phyloP scores from a whole-genome alignment of 2,888 invertebrate genomes.

The Drosophila quinaria region DNA sequence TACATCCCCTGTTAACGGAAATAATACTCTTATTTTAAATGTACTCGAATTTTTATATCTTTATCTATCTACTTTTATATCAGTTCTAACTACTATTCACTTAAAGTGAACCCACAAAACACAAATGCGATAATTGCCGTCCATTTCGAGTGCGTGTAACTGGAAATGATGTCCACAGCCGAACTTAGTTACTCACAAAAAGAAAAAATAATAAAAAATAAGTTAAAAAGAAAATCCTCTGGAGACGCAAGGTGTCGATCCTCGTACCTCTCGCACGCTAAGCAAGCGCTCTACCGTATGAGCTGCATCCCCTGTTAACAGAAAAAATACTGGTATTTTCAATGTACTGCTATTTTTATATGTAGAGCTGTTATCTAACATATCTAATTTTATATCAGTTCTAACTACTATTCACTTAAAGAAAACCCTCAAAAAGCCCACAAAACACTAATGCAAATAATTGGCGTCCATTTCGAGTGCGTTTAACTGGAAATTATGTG shows the following conservation, averaged over 20 bases:
- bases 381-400: background rate
- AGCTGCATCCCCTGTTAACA: constrained; percentile 86
- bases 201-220: constrained; percentile 32
- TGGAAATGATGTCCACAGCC: constrained; percentile 49
- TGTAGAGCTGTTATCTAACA: background rate
- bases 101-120: constrained; percentile 37
- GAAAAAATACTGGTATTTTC: too few relatives aligned
- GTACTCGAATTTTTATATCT: too few relatives aligned
- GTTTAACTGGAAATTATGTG: constrained; percentile 53
- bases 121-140: constrained; percentile 69
- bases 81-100: background rate
- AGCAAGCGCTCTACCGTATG: constrained; percentile 86
- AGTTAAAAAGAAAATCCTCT: constrained; percentile 35
- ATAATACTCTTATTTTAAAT: too few relatives aligned
- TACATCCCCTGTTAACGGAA: constrained; percentile 86
- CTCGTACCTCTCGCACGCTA: constrained; percentile 86
- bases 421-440: constrained; percentile 30
- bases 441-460: constrained; percentile 68
- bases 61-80: background rate
- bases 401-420: constrained; percentile 11
- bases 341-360: too few relatives aligned
- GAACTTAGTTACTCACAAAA: constrained; percentile 45
- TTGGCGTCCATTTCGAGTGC: constrained; percentile 57
- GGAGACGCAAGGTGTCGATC: constrained; percentile 86
- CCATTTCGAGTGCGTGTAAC: constrained; percentile 48